Percentiles rank a stretch among this genome's conserved stretches.
Conservation (phyloP, 2,113 vertebrate species). For the Piliocolobus tephrosceles region DNA sequence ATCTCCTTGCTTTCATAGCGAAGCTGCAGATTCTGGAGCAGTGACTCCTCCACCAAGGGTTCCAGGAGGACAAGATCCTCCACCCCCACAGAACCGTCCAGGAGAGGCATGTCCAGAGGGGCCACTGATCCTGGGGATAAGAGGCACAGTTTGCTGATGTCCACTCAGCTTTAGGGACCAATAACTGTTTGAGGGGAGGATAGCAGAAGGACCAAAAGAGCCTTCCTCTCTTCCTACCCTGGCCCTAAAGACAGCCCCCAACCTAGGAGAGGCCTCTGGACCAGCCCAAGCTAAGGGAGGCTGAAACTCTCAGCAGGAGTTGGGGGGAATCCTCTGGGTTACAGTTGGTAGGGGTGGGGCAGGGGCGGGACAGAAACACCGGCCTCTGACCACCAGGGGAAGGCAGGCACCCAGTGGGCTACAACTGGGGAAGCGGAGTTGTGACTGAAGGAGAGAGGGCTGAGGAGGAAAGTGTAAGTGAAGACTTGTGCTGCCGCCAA, state of each 20-base stretch:
- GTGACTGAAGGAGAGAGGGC: background rate
- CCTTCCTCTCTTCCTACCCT: background rate
- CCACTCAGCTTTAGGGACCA: background rate
- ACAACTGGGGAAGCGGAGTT: background rate
- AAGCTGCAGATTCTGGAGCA: constrained; percentile 84
- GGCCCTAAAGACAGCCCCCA: background rate
- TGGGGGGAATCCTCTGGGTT: background rate
- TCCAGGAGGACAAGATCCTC: constrained; percentile 87
- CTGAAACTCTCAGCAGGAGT: background rate
- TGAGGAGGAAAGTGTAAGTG: background rate
- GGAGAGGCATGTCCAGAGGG: constrained; percentile 31
- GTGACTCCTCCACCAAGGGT: constrained; percentile 82
- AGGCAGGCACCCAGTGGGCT: background rate
- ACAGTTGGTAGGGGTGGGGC: background rate
- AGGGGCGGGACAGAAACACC: background rate
- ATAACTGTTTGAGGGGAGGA: background rate
- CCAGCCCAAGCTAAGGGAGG: background rate
- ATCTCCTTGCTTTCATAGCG: constrained; percentile 83
- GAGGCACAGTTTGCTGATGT: background rate
- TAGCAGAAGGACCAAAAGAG: background rate
- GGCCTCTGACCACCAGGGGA: background rate
- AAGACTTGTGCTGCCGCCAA: background rate
- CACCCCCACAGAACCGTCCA: constrained; percentile 78
- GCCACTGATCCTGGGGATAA: background rate
- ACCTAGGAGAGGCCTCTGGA: background rate